Percentiles rank a stretch among this genome's conserved stretches.
Evolutionary conservation across 2,797 vertebrate species (phyloP).

Genomic region (Hyperoplus immaculatus): DNA sequence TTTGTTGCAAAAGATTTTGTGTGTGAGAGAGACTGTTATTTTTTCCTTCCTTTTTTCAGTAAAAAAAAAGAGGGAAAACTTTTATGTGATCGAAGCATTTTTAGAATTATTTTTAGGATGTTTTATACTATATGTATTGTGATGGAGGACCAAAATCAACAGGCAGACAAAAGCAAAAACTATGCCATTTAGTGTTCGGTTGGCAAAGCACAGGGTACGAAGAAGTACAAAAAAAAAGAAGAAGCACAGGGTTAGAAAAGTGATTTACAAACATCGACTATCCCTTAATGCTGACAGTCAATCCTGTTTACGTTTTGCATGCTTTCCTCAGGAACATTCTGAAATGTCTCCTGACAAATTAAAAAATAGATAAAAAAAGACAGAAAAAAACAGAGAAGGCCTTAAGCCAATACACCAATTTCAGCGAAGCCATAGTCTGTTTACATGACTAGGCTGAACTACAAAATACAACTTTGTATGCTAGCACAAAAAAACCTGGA

Average conservation of each 20-base stretch:
- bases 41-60: constrained; percentile 79
- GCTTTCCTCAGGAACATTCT: constrained; percentile 86
- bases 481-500: constrained; percentile 80
- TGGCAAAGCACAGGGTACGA: constrained; percentile 86
- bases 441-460: constrained; percentile 77
- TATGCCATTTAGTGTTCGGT: constrained; percentile 83
- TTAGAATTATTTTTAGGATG: constrained; percentile 89
- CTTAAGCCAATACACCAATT: constrained; percentile 80
- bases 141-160: constrained; percentile 88
- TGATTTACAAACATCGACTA: constrained; percentile 80
- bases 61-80: constrained; percentile 77
- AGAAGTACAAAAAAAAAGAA: constrained; percentile 71
- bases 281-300: constrained; percentile 83
- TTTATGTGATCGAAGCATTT: constrained; percentile 87
- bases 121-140: constrained; percentile 88
- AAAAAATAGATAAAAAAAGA: constrained; percentile 71
- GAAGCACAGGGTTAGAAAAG: constrained; percentile 79
- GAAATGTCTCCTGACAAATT: constrained; percentile 76
- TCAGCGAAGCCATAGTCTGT: constrained; percentile 77
- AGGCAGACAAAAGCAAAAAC: constrained; percentile 88
- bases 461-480: constrained; percentile 75
- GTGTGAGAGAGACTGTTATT: constrained; percentile 88
- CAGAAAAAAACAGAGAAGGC: constrained; percentile 72
- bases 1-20: constrained; percentile 82
- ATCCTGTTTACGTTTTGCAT: constrained; percentile 87